Percentiles rank a stretch among this genome's conserved stretches.
These are phyloP conservation scores for Nemopilema nomurai DNA, from an alignment of 30 jellyfish, hydroid and myxozoan genomes.

Conservation along the genomic window DNA sequence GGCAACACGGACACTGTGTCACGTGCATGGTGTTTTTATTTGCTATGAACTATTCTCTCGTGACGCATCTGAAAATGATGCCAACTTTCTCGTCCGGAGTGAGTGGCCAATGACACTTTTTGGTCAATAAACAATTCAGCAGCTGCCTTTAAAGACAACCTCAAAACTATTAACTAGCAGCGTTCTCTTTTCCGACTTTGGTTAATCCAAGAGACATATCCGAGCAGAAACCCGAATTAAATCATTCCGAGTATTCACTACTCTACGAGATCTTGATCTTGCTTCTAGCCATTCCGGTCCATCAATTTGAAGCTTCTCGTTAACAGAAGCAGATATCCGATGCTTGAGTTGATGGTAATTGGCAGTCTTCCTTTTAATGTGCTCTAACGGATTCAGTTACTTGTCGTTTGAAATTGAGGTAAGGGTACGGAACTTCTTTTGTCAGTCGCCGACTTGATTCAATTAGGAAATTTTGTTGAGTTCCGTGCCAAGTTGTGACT, in stretches of 20 bases:
- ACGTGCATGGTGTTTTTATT: background rate
- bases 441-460: no score
- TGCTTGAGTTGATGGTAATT: background rate
- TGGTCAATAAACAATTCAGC: background rate
- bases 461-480: no score
- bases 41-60: background rate
- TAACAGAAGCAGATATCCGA: background rate
- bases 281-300: background rate
- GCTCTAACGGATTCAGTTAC: background rate
- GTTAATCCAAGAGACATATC: background rate
- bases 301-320: background rate
- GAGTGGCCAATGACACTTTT: background rate
- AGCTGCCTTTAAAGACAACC: background rate
- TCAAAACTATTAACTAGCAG: background rate
- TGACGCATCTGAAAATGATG: background rate
- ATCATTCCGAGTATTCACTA: background rate
- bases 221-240: background rate
- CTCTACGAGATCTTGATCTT: background rate
- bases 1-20: background rate
- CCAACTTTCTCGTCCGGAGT: background rate
- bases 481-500: no score
- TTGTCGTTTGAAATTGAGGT: background rate
- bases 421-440: background rate
- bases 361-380: background rate
- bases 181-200: background rate